Base-by-base conservation (phyloP, 2,888 invertebrate genomes). In the Tetramorium bicarinatum region DNA sequence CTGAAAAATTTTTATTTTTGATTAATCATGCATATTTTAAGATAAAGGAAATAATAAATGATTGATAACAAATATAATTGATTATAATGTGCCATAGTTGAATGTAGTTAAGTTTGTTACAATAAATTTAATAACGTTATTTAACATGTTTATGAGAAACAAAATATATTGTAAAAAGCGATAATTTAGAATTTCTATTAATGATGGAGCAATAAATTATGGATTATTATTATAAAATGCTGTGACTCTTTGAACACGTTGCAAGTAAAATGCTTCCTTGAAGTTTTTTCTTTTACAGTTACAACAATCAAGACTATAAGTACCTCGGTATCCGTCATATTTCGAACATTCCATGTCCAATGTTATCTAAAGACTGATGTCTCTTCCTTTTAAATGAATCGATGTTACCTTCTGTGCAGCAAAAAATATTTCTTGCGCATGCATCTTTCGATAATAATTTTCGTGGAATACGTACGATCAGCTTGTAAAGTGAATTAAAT, bases 351-450 rank as follows among this genome's bases (percentile, higher is more conserved):
- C 15, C 49, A 75, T 75, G 18, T 49, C 15, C 15, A 49, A 49
- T 38, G 49, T 11, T 49, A 38, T 38, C 9, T 75, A 62, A n/a
- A 75, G 61, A 75, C 59, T 74, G 44, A 25, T 9, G n/a, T 47
- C 15, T 61, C 1, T 38, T 6, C 9, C 34, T 62, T 34, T 15
- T 38, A 15, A 15, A 38, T 38, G 34, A 38, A 38, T 34, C 47
- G 49, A 75, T 6, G 49, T 75, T 38, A 75, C 21, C 15, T 75
- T 0, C 6, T 29, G 4, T 34, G 21, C 34, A 49, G 13, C 0
- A 61, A 75, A 56, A 59, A 47, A 2, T 29, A 4, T 21, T 25
- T n/a, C 15, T 34, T 34, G 49, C 49, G n/a, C 49, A 69, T 38
- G 15, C n/a, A n/a, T n/a, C n/a, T 64, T 21, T 34, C 3, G 0